Conservation (phyloP, 1,140 invertebrate species). For the Micrasema longulum region DNA sequence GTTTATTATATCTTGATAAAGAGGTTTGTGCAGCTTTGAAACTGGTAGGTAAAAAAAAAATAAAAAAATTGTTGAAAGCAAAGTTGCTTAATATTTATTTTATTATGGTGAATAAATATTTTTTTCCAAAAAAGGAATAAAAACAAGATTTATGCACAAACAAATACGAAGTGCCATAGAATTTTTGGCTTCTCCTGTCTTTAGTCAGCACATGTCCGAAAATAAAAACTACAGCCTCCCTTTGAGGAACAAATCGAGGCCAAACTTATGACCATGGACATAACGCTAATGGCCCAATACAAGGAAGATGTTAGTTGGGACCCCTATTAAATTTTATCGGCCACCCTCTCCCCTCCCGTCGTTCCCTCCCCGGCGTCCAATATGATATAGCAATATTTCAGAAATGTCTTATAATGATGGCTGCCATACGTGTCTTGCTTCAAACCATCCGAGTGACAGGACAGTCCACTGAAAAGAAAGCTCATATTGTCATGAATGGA, state of each 20-base stretch:
- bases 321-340: slow-evolving; percentile 56
- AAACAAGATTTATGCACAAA: neutral
- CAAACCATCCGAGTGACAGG: slow-evolving; percentile 23
- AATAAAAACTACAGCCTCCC: slow-evolving; percentile 26
- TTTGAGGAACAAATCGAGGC: slow-evolving; percentile 51
- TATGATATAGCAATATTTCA: slow-evolving; percentile 56
- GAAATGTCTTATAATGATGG: slow-evolving; percentile 56
- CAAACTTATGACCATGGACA: slow-evolving; percentile 50
- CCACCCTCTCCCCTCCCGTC: slow-evolving; percentile 45
- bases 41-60: too few relatives aligned
- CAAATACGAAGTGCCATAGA: too few relatives aligned
- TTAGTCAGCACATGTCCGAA: slow-evolving; percentile 42
- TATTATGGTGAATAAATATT: too few relatives aligned
- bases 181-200: slow-evolving; percentile 19
- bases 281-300: slow-evolving; percentile 55
- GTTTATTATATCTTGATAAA: too few relatives aligned
- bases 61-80: too few relatives aligned
- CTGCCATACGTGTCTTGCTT: slow-evolving; percentile 52
- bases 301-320: slow-evolving; percentile 50
- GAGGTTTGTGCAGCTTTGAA: too few relatives aligned
- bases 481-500: too few relatives aligned
- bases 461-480: neutral
- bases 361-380: slow-evolving; percentile 38
- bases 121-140: neutral
- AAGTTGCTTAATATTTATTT: too few relatives aligned